phyloP scores from a whole-genome alignment of 2,113 vertebrate species.

The Rhabdornis inornatus region DNA sequence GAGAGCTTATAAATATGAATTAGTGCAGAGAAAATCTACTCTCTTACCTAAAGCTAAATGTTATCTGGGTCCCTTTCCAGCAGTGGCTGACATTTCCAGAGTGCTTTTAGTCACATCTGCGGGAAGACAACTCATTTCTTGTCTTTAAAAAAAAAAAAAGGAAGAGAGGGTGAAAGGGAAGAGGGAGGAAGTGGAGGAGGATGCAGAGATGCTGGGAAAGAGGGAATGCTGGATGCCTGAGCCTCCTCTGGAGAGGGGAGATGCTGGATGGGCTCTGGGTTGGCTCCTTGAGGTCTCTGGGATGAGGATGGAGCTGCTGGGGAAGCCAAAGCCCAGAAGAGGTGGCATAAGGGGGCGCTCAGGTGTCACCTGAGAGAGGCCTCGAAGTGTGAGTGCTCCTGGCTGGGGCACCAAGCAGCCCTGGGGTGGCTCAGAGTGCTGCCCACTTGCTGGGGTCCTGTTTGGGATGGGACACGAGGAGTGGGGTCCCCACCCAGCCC shows the following conservation, averaged over 20 bases:
- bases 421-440: rapidly evolving
- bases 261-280: neutral
- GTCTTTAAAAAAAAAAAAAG: neutral
- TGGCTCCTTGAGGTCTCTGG: rapidly evolving
- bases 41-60: constrained; percentile 74
- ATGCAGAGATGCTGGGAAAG: neutral
- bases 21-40: constrained; percentile 68
- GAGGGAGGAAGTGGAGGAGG: neutral
- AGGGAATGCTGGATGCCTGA: neutral
- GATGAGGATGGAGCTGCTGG: rapidly evolving
- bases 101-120: constrained; percentile 63
- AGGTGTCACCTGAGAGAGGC: neutral
- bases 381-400: rapidly evolving
- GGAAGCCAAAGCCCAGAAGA: rapidly evolving
- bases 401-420: rapidly evolving
- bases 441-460: rapidly evolving
- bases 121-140: constrained; percentile 65
- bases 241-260: neutral
- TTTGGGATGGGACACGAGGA: neutral
- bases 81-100: constrained; percentile 72
- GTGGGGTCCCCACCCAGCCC: rapidly evolving
- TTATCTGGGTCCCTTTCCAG: constrained; percentile 69
- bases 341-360: neutral
- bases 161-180: neutral
- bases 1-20: constrained; percentile 75